Conservation (phyloP, 2,797 vertebrate species). For the Macropus fuliginosus region DNA sequence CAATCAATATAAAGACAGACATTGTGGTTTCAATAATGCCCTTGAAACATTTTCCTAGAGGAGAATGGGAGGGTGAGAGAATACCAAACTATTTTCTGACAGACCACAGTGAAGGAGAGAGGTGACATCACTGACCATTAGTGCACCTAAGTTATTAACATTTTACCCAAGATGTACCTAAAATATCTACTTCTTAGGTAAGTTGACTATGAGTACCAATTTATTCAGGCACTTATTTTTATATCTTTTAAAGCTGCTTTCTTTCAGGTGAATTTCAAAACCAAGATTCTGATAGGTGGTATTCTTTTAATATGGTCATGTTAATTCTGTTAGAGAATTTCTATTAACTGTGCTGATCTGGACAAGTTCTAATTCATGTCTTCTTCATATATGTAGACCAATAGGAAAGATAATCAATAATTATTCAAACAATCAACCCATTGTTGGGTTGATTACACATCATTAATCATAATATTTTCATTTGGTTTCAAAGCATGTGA, state of each 20-base stretch:
- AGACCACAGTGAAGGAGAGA: conserved; percentile 54
- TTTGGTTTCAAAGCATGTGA: conserved; percentile 15
- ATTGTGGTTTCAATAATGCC: conserved; percentile 31
- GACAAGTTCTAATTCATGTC: conserved; percentile 45
- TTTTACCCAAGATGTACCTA: not conserved
- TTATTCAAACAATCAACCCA: conserved; percentile 40
- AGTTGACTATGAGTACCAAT: not conserved
- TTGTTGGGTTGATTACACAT: not conserved
- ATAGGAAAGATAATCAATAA: conserved; percentile 34
- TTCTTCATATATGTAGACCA: conserved; percentile 7
- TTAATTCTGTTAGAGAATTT: conserved; percentile 47
- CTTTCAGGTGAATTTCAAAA: conserved; percentile 34
- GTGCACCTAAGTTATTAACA: not conserved
- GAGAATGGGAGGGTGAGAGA: conserved; percentile 36
- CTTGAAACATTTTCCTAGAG: conserved; percentile 49
- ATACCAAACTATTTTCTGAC: conserved; percentile 52
- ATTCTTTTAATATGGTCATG: conserved; percentile 55
- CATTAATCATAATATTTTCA: conserved; percentile 7
- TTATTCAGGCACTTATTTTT: not conserved
- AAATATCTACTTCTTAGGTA: conserved; percentile 5
- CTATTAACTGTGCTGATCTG: conserved; percentile 21
- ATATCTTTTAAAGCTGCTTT: conserved; percentile 30
- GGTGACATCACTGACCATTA: not conserved
- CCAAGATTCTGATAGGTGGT: not conserved
- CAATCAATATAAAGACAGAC: not conserved